These are phyloP conservation scores for Malaclemys terrapin DNA, from an alignment of 2,113 vertebrate genomes.

Conservation along the genomic window DNA sequence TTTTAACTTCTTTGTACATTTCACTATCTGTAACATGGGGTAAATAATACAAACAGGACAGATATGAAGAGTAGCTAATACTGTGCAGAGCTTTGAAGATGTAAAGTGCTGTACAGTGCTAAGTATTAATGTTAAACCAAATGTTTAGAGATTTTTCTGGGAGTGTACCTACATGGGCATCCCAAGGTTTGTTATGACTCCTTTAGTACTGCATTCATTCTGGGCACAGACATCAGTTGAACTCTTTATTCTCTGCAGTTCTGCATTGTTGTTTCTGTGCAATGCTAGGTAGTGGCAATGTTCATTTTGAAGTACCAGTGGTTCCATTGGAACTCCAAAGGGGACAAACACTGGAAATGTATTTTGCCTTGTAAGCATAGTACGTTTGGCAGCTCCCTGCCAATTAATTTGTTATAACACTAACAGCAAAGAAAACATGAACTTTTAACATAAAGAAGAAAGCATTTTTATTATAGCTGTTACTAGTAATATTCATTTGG, in stretches of 20 bases:
- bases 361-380: background rate
- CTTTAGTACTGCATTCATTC: background rate
- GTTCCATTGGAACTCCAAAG: slow-evolving; percentile 1
- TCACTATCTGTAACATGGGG: background rate
- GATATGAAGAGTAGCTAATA: background rate
- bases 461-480: background rate
- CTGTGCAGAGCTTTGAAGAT: background rate
- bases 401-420: background rate
- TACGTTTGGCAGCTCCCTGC: background rate
- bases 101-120: background rate
- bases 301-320: background rate
- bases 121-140: background rate
- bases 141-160: background rate
- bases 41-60: background rate
- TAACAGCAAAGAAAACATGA: background rate
- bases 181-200: background rate
- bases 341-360: background rate
- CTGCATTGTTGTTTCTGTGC: background rate
- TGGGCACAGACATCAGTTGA: background rate
- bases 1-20: background rate
- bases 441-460: background rate
- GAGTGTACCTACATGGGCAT: background rate
- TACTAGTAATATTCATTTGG: background rate
- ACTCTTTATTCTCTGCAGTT: background rate
- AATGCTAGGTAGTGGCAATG: background rate